phyloP scores from a whole-genome alignment of 2,113 vertebrate genomes.

The Scophthalmus maximus region DNA sequence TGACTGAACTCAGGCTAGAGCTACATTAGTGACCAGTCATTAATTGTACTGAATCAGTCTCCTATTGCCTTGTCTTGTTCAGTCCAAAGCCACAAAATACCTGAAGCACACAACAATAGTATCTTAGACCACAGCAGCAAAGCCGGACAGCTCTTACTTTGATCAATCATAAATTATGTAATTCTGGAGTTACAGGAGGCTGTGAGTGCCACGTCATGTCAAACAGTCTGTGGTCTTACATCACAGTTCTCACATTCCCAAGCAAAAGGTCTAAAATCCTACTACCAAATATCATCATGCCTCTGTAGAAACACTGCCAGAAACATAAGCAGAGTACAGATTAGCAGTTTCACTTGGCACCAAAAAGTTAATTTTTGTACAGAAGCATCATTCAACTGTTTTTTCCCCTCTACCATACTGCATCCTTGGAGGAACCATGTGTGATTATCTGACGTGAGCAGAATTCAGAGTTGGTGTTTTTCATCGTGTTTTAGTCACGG shows the following conservation, averaged over 20 bases:
- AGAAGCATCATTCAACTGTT: not conserved
- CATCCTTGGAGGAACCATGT: not conserved
- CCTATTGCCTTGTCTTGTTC: not conserved
- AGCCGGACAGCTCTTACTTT: slow-evolving; percentile 16
- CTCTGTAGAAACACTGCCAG: not conserved
- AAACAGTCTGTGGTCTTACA: slow-evolving; percentile 38
- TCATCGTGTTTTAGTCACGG: not conserved
- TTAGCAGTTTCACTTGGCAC: not conserved
- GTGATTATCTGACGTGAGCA: slow-evolving; percentile 7
- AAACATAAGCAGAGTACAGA: slow-evolving; percentile 7
- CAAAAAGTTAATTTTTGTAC: not conserved
- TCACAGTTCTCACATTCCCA: slow-evolving; percentile 48
- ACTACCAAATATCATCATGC: slow-evolving; percentile 22
- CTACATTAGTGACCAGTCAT: too few relatives aligned
- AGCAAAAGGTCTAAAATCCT: slow-evolving; percentile 55
- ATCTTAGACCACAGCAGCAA: not conserved
- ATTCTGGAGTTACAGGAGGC: slow-evolving; percentile 45
- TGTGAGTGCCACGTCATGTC: slow-evolving; percentile 63
- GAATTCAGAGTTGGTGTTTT: not conserved
- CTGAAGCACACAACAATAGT: slow-evolving; percentile 1
- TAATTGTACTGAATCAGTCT: not conserved
- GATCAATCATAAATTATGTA: slow-evolving; percentile 33
- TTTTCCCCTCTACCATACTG: not conserved
- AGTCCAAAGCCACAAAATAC: not conserved
- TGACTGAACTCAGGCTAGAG: too few relatives aligned